Percentiles rank a stretch among this genome's conserved stretches.
These are phyloP conservation scores for Epinotia brunnichana DNA, from an alignment of 2,888 invertebrate species.

Conservation along the genomic window DNA sequence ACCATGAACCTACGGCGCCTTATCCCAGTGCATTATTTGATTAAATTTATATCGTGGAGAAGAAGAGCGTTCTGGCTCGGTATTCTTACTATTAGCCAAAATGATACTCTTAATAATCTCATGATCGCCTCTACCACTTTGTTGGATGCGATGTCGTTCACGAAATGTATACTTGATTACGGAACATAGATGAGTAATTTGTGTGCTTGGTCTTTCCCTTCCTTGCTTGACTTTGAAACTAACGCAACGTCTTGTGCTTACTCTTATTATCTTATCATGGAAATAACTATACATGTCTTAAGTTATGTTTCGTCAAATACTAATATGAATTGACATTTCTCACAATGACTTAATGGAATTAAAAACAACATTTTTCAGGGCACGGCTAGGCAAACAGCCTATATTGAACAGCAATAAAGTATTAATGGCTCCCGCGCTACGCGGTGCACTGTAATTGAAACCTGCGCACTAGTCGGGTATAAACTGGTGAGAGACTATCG, in stretches of 20 bases:
- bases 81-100: background rate
- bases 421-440: conserved; percentile 54
- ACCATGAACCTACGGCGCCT: no score
- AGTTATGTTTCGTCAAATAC: no score
- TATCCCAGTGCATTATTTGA: background rate
- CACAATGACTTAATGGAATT: background rate
- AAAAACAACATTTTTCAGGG: background rate
- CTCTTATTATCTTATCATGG: no score
- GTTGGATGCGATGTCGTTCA: background rate
- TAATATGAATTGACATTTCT: no score
- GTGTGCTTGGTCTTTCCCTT: background rate
- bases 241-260: background rate
- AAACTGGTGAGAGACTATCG: conserved; percentile 26
- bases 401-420: conserved; percentile 47
- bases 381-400: background rate
- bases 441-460: conserved; percentile 56
- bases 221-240: background rate
- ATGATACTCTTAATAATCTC: no score
- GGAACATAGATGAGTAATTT: background rate
- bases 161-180: background rate
- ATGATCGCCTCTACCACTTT: no score
- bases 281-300: no score
- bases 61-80: background rate
- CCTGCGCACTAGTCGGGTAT: conserved; percentile 4
- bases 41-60: background rate